Conservation (phyloP, 2,888 invertebrate genomes). For the Microctonus brassicae region DNA sequence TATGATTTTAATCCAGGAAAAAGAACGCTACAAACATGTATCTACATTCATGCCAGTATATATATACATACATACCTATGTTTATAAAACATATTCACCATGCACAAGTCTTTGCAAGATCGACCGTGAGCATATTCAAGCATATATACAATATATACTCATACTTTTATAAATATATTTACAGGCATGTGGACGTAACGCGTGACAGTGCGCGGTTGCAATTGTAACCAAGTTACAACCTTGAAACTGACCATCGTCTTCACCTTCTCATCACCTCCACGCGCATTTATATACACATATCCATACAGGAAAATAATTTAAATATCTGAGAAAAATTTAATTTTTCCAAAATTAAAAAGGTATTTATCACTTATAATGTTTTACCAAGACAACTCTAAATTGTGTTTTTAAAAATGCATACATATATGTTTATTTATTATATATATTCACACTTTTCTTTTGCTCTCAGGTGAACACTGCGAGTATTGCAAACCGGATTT, state of each 20-base stretch:
- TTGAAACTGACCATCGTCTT: constrained; percentile 53
- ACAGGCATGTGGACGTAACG: constrained; percentile 24
- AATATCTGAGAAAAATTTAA: too few species aligned
- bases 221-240: constrained; percentile 54
- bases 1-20: constrained; percentile 11
- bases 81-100: not conserved
- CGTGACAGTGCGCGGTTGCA: constrained; percentile 46
- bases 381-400: too few species aligned
- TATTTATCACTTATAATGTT: too few species aligned
- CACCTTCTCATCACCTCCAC: constrained; percentile 29
- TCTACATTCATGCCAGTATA: too few species aligned
- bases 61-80: not conserved
- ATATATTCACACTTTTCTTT: constrained; percentile 4
- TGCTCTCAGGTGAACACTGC: constrained; percentile 15
- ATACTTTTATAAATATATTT: not conserved
- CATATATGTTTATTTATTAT: not conserved
- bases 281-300: not conserved
- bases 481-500: constrained; percentile 64
- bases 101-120: not conserved
- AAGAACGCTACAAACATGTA: too few species aligned
- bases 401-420: not conserved
- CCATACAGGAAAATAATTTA: not conserved
- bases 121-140: constrained; percentile 9
- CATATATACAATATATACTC: not conserved
- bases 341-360: too few species aligned